Base-by-base conservation (phyloP, 2,888 invertebrate genomes). In the Epistrophe eligans region DNA sequence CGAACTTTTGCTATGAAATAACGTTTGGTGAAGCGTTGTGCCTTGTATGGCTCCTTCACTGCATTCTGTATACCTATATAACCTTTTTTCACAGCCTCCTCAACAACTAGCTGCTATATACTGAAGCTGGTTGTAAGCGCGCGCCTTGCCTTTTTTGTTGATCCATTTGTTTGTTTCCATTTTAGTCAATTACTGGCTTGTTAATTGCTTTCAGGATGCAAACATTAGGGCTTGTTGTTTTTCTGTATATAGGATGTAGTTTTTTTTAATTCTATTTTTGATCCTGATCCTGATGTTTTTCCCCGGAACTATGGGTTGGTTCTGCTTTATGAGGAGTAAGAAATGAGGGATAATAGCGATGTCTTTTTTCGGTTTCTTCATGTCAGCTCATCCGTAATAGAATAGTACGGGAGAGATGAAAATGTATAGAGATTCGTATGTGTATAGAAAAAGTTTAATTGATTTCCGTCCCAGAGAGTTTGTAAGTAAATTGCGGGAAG, bases 181-280 rank as follows among this genome's bases (percentile, higher is more conserved):
- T 91, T 91, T 90, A 91, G 91, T 91, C 91, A 91, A 91, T 91
- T 91, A 90, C 90, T 89, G 90, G 91, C 90, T 90, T 90, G 90
- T 91, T 91, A 91, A 91, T 91, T 91, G 90, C 90, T 91, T 90
- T 90, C 84, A 85, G 77, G 84, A 81, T 81, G 72, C 81, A 81
- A 85, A 81, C 84, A 85, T 85, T 85, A 85, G 77, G 70, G 67
- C 45, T 73, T 77, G 84, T 81, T 82, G 67, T 77, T 70, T 77
- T 84, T 64, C 35, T n/a, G n/a, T 17, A 24, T 24, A 24, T 24
- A 24, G 1, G 24, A 24, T 24, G 3, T 9, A 40, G 40, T 40
- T n/a, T 50, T n/a, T 24, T 15, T 10, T 5, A 5, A 0, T 1
- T 3, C 5, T 55, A 2, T 55, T 24, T 55, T 28, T 66, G 38